Evolutionary conservation across 2,888 invertebrate species (phyloP), one percentile per base, ranked within the genome.

Genomic region (Drosophila fungiperda): DNA sequence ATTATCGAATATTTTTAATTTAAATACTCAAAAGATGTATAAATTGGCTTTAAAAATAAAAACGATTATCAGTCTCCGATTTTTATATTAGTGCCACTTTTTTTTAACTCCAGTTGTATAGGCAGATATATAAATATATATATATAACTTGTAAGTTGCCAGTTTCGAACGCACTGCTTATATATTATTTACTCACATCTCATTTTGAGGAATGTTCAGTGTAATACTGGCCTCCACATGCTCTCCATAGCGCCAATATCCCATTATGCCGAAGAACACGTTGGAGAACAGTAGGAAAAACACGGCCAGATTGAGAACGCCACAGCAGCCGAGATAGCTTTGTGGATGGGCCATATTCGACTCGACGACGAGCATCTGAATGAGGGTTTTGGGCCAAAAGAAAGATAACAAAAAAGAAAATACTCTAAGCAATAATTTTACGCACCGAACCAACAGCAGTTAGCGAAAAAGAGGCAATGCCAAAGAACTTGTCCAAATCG

Each of bases 331-430:
- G 77, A 96, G 96, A 93, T 99, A 98, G 90, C 97, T 96, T 26
- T 95, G 94, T 0, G 98, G 98, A 0, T 96, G 96, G 90, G 96
- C 96, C 98, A 99, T 98, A 93, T 97, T 97, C 93, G 98, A 98
- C 92, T 99, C 98, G 76, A 99, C 94, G 0, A 99, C 98, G 95
- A 99, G 96, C 50, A 99, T 96, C 98, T 98, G 15, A 0, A 7
- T 0, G 8, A n/a, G 45, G 0, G 1, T 11, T 26, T n/a, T 15
- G n/a, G 6, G 26, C n/a, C 40, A 17, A 52, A 15, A 5, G 0
- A 2, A 8, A 8, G 4, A 29, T 20, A 33, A 36, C 0, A 1
- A 3, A 4, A 11, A 26, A 0, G 17, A 17, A 7, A 7, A 23
- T 1, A 42, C 3, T 15, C 29, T 2, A 20, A 6, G 15, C 1